Base-by-base conservation (phyloP, 2,888 invertebrate species). In the Chymomyza caudatula region DNA sequence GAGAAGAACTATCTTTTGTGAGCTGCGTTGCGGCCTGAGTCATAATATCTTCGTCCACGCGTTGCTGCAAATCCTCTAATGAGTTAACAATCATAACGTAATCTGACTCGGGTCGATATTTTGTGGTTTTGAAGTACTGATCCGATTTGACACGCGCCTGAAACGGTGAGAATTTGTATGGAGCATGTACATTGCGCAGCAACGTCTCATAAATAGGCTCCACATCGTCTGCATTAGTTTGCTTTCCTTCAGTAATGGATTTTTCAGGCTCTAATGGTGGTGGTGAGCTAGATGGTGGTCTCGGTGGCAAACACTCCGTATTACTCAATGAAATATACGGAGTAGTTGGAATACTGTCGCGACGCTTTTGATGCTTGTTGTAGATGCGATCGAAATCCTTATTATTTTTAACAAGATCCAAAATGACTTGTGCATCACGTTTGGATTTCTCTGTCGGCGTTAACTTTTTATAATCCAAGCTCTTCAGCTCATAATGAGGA, bases 401-500 rank as follows among this genome's bases (percentile, higher is more conserved):
- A 85, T 95, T 96, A 87, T 96, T 95, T 93, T 96, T 94, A 4
- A 97, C 90, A 13, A 96, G 91, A 86, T 96, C 96, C 0, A 96
- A 94, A 57, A 97, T 96, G 55, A 97, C 90, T 60, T 90, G 88
- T 0, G 89, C 88, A 74, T 91, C 90, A 15, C 88, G 87, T 94
- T 90, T 96, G 92, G 89, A 95, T 94, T 77, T 87, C 94, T 91
- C 56, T 93, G 94, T 87, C 92, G 94, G 77, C 3, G 82, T 71
- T 0, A 83, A 60, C 0, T 65, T 53, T 13, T 70, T 78, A 54
- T 74, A 72, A 11, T 58, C 49, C 11, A 11, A 2, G 2, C 8
- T 37, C 8, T 37, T 37, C 1, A 37, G 29, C 29, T 37, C 11
- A 37, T 37, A 37, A 37, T 23, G 53, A 5, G 52, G 51, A 6